Conservation (phyloP, 2,113 vertebrate genomes). For the Rhizomys pruinosus region DNA sequence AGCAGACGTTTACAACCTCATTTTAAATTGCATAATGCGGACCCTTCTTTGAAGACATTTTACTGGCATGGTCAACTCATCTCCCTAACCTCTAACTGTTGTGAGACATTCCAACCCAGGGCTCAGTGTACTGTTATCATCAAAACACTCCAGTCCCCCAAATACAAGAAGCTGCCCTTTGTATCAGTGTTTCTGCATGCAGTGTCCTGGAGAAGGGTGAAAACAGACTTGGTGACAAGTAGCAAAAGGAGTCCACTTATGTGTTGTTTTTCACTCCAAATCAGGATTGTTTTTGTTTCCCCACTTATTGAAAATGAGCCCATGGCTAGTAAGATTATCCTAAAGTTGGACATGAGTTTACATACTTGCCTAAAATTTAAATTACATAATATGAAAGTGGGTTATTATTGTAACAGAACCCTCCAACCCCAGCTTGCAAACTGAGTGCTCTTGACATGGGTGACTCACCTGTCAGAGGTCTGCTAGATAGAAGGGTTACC, state of each 20-base stretch:
- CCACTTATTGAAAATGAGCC: constrained; percentile 12
- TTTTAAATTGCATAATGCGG: neutral
- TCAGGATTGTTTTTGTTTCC: constrained; percentile 1
- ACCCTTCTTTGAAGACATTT: constrained; percentile 24
- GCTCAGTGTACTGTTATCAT: neutral
- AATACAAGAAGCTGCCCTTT: neutral
- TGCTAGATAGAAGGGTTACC: neutral
- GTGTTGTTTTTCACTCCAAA: neutral
- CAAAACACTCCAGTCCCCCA: neutral
- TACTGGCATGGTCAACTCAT: neutral
- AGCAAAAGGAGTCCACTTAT: neutral
- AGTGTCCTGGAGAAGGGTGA: neutral
- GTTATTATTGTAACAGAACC: neutral
- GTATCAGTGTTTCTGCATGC: neutral
- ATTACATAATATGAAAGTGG: neutral
- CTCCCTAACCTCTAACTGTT: neutral
- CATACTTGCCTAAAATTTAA: neutral
- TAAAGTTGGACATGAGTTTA: neutral
- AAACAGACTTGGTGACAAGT: neutral
- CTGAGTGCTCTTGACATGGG: rapidly evolving
- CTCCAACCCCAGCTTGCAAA: neutral
- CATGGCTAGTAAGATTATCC: neutral
- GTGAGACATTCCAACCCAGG: neutral
- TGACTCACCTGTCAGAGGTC: neutral
- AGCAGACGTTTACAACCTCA: neutral